A percentile compares a stretch with the other conserved stretches of the same genome.
phyloP scores from a whole-genome alignment of 2,888 invertebrate genomes.

The Arctia plantaginis region DNA sequence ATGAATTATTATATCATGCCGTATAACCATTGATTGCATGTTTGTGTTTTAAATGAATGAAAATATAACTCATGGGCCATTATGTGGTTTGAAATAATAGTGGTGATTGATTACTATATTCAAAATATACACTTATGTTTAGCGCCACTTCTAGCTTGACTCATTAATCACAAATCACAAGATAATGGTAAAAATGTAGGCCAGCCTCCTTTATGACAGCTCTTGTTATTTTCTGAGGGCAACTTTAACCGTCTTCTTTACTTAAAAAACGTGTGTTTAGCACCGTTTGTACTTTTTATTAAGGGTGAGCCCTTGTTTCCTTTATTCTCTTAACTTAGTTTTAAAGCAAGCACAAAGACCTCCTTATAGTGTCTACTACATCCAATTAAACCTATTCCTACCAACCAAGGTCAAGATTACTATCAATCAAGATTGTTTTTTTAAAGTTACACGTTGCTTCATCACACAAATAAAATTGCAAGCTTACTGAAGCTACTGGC shows the following conservation, averaged over 20 bases:
- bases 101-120: background rate
- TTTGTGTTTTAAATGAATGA: background rate
- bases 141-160: background rate
- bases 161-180: background rate
- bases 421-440: background rate
- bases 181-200: background rate
- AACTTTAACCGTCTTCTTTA: background rate
- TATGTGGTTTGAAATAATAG: background rate
- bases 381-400: background rate
- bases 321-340: background rate
- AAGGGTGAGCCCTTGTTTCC: background rate
- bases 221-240: background rate
- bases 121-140: background rate
- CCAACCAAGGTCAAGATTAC: too few species aligned
- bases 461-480: background rate
- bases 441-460: background rate
- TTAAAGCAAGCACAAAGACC: background rate
- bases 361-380: background rate
- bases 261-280: too few species aligned
- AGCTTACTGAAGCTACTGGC: too few species aligned
- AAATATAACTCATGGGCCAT: background rate
- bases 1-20: conserved; percentile 25
- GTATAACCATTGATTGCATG: background rate
- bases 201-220: background rate
- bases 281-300: background rate